Base-by-base conservation (phyloP, 2,888 invertebrate genomes). In the Nemotelus nigrinus region DNA sequence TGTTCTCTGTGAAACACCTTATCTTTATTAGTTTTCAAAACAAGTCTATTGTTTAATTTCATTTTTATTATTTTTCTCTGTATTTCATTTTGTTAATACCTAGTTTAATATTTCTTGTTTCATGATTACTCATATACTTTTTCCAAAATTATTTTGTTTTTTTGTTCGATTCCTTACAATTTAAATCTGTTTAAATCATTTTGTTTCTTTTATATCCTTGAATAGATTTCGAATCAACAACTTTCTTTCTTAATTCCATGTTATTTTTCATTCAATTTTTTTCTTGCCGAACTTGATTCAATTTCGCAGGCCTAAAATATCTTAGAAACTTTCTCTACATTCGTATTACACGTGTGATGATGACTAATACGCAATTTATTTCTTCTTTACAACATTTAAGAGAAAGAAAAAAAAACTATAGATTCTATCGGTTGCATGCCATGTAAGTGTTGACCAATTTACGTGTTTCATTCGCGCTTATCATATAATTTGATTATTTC, bases 11-110 rank as follows among this genome's bases (percentile, higher is more conserved):
- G 71, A 71, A 71, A 71, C 71, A 71, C 55, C 71, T 71, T 71
- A 71, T 55, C 44, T 71, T 71, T 71, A 71, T 68, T 68, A 25
- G 47, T 48, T 63, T 60, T 74, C 63, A 63, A 74, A 74, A 74
- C 74, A 74, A 48, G 48, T 47, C 47, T 74, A 50, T 74, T 39
- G 60, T 74, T 43, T 55, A 71, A 71, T 71, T 41, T 53, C 7
- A 55, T 43, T 71, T 71, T 71, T 55, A 10, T 43, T 71, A n/a
- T 8, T 71, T 55, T 55, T 55, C 55, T 55, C 55, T 55, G 55
- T 55, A 45, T 67, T 8, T 47, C 47, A 47, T 10, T 25, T n/a
- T 71, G 48, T 60, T 74, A 58, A 60, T 47, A 60, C 48, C 63
- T 60, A 60, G 6, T 55, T 60, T 58, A 72, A 60, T 74, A n/a